A percentile compares a stretch with the other conserved stretches of the same genome.
phyloP scores from a whole-genome alignment of 2,113 vertebrate species.

The Oenanthe oenanthe region DNA sequence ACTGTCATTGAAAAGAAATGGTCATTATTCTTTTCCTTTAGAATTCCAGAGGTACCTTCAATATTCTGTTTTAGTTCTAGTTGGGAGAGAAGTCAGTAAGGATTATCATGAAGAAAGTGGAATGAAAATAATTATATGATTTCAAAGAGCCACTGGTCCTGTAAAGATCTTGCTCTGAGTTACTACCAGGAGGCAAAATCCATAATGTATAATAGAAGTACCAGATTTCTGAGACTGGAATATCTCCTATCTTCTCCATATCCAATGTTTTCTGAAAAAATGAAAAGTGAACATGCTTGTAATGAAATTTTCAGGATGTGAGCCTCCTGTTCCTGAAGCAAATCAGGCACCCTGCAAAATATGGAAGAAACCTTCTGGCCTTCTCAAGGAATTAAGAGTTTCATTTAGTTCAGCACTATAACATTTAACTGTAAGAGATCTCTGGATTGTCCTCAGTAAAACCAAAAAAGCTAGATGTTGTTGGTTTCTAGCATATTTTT shows the following conservation, averaged over 20 bases:
- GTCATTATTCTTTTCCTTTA: not conserved
- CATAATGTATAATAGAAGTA: not conserved
- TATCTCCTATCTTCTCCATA: not conserved
- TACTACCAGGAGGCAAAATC: not conserved
- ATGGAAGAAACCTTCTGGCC: not conserved
- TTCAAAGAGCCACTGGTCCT: not conserved
- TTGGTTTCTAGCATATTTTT: not conserved
- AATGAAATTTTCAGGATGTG: not conserved
- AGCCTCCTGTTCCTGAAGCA: not conserved
- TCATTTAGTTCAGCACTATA: not conserved
- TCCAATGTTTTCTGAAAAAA: not conserved
- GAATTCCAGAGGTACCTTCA: not conserved
- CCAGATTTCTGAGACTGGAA: not conserved
- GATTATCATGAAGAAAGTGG: not conserved
- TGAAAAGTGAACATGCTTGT: not conserved
- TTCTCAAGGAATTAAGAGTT: not conserved
- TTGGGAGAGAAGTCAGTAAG: not conserved
- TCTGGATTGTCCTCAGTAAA: not conserved
- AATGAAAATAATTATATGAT: not conserved
- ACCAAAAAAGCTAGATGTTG: fast-evolving
- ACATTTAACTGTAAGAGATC: not conserved
- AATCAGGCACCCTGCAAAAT: not conserved
- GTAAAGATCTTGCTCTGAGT: not conserved
- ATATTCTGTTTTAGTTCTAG: not conserved
- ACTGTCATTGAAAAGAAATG: not conserved